Evolutionary conservation across 2,888 invertebrate genomes (phyloP), one percentile per base, ranked within the genome.

Genomic region (Drosophila pullipes): DNA sequence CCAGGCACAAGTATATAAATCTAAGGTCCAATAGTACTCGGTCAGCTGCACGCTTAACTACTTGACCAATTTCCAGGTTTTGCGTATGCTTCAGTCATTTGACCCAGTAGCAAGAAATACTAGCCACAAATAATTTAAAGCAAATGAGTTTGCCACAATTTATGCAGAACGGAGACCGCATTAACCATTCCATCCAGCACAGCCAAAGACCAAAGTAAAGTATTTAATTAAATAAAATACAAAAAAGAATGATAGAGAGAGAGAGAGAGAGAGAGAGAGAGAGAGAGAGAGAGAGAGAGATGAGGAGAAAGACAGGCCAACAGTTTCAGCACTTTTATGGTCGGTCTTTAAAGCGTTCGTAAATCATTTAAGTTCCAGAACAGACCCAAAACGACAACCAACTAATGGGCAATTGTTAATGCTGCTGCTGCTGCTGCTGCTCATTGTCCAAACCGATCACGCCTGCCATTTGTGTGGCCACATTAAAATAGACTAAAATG

Each of bases 221-320:
- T 90, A 86, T 87, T 87, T 90, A 90, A 87, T 87, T 90, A 69
- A 87, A 87, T 87, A 77, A 89, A 86, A 73, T 70, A 78, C 80
- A 90, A 83, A 76, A 61, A 50, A 74, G 60, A 41, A 13, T 37
- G n/a, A n/a, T n/a, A n/a, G 18, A 65, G 16, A 4, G 1, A 25
- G 25, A 25, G 25, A 28, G 25, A 28, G 25, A 28, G 18, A 65
- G 16, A 4, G 1, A 25, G 25, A 25, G 25, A 28, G 25, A 28
- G 25, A 28, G 25, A 28, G 25, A 28, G 25, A 28, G 31, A 31
- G 1, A 31, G 25, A 31, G 4, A 16, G 25, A 35, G 28, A 37
- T 18, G 30, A 31, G 13, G 11, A 10, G 28, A 28, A 31, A 41
- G 16, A 16, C 39, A 18, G 44, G 25, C 50, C 58, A 28, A 41